Conservation (phyloP, 2,113 vertebrate species). For the Picathartes gymnocephalus region DNA sequence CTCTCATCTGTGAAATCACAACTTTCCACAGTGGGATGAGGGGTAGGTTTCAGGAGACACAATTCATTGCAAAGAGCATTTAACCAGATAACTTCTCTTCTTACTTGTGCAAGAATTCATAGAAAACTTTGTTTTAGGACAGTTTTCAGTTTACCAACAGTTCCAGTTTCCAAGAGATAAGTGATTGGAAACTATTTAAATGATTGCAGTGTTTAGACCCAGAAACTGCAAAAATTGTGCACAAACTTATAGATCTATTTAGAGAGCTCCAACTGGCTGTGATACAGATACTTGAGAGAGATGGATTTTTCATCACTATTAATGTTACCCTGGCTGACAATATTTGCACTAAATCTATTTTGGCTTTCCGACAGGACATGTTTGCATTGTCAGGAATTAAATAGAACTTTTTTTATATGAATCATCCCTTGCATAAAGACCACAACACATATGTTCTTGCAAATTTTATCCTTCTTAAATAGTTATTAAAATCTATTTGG, state of each 20-base stretch:
- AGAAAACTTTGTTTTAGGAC: background rate
- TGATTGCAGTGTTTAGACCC: background rate
- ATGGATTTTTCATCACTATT: background rate
- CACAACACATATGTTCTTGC: background rate
- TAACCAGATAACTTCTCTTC: background rate
- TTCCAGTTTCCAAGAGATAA: background rate
- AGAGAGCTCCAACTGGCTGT: background rate
- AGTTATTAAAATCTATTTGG: background rate
- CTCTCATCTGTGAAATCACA: background rate
- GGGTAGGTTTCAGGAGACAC: background rate
- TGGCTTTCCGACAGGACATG: background rate
- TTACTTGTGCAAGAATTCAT: background rate
- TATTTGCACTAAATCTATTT: background rate
- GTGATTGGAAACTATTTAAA: background rate
- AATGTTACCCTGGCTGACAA: background rate
- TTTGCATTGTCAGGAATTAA: background rate
- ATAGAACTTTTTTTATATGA: background rate
- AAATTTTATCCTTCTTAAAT: background rate
- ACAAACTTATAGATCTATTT: background rate
- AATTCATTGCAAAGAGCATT: background rate
- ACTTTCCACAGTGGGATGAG: background rate
- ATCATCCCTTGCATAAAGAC: background rate
- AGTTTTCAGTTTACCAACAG: background rate
- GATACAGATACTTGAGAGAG: background rate
- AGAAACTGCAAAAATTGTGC: background rate